phyloP scores from a whole-genome alignment of 2,888 invertebrate species.

The Drosophila nigricruria region DNA sequence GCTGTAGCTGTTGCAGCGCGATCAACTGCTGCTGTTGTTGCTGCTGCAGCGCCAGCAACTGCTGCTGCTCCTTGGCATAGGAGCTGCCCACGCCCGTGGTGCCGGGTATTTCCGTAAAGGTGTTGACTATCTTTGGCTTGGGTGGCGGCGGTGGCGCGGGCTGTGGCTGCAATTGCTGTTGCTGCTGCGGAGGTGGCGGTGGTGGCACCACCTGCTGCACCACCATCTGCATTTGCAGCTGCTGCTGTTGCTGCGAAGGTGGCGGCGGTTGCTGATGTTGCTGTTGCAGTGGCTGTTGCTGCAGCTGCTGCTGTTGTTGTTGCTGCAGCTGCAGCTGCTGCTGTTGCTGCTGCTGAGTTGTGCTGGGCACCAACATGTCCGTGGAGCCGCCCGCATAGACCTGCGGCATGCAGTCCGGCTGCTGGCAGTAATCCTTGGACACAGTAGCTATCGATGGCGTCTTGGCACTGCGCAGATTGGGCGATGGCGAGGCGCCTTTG shows the following conservation, averaged over 20 bases:
- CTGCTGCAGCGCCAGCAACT: constrained; percentile 56
- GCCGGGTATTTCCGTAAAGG: constrained; percentile 85
- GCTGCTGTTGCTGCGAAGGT: constrained; percentile 45
- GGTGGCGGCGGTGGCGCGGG: constrained; percentile 81
- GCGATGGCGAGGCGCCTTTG: constrained; percentile 84
- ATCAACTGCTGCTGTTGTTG: constrained; percentile 69
- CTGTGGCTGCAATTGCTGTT: constrained; percentile 61
- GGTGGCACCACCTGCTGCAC: constrained; percentile 57
- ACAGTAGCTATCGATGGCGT: constrained; percentile 85
- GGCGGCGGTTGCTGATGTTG: constrained; percentile 77
- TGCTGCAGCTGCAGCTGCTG: constrained; percentile 36
- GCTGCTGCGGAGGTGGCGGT: constrained; percentile 54
- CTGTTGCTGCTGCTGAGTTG: constrained; percentile 39
- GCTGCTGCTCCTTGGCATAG: constrained; percentile 82
- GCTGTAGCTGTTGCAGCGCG: constrained; percentile 66
- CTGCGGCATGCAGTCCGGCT: constrained; percentile 84
- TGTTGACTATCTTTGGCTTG: constrained; percentile 83
- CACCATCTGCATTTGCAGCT: constrained; percentile 58
- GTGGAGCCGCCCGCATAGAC: constrained; percentile 65
- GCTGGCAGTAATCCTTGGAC: constrained; percentile 85
- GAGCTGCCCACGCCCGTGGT: constrained; percentile 85
- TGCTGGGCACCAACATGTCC: constrained; percentile 57
- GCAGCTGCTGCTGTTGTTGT: constrained; percentile 54
- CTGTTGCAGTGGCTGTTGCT: constrained; percentile 55
- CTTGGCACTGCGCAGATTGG: constrained; percentile 85